phyloP scores from a whole-genome alignment of 2,113 vertebrate genomes.

The Sorex araneus region DNA sequence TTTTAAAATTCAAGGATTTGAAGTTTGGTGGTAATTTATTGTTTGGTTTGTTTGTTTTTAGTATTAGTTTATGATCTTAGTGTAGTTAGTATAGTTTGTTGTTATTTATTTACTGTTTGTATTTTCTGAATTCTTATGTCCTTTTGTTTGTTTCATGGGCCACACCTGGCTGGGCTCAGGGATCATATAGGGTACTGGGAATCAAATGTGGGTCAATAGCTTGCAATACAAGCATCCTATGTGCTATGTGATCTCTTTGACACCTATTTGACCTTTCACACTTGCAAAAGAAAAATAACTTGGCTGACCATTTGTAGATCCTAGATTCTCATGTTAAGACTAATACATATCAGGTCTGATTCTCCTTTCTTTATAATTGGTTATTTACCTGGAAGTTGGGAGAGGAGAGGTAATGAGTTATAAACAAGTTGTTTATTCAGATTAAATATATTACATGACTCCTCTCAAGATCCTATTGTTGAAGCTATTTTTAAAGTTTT shows the following conservation, averaged over 20 bases:
- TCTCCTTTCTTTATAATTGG: neutral
- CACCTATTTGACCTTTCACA: neutral
- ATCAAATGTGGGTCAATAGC: too few relatives aligned
- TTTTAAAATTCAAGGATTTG: conserved; percentile 27
- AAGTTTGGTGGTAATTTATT: conserved; percentile 56
- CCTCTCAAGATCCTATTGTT: neutral
- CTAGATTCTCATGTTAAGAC: neutral
- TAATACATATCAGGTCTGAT: neutral
- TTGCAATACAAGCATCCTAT: too few relatives aligned
- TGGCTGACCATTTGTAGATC: neutral
- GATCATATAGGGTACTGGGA: too few relatives aligned
- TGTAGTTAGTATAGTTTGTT: neutral
- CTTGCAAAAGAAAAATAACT: neutral
- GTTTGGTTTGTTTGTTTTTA: neutral
- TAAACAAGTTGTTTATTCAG: neutral
- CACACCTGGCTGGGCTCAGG: too few relatives aligned
- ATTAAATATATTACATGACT: neutral
- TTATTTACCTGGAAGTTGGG: neutral
- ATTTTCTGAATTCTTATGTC: conserved; percentile 37
- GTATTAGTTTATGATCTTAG: neutral
- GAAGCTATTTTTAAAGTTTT: neutral
- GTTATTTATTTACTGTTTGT: neutral
- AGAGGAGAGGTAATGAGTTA: neutral
- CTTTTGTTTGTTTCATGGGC: neutral
- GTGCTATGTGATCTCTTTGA: neutral